phyloP scores from a whole-genome alignment of 2,113 vertebrate genomes.

The Bufo gargarizans region DNA sequence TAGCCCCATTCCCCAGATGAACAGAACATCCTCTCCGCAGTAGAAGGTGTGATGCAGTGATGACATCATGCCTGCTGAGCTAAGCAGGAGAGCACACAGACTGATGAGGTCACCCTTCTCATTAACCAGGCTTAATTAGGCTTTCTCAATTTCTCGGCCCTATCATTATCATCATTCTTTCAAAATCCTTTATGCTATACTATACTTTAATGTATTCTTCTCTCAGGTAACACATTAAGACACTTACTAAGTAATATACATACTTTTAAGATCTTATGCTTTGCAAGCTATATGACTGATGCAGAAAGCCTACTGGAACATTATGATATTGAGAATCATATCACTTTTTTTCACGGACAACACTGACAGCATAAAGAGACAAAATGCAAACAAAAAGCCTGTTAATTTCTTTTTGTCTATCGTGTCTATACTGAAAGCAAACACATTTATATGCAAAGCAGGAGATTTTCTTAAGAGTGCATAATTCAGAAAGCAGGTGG shows the following conservation, averaged over 20 bases:
- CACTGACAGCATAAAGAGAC: not conserved
- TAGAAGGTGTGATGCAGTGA: too few species aligned
- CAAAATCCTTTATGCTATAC: too few species aligned
- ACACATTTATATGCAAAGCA: conserved; percentile 35
- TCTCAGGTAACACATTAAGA: not conserved
- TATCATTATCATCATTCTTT: too few species aligned
- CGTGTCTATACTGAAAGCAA: conserved; percentile 10
- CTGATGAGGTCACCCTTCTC: too few species aligned
- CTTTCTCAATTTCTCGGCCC: too few species aligned
- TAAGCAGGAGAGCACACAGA: too few species aligned
- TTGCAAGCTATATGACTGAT: not conserved
- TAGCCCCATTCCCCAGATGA: too few species aligned
- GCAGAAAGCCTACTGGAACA: not conserved
- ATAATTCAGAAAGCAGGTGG: conserved; percentile 19
- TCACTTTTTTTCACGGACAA: not conserved
- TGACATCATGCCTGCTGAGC: too few species aligned
- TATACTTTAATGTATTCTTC: not conserved
- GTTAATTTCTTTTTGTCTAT: conserved; percentile 7
- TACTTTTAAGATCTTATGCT: not conserved
- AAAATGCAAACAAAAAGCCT: conserved; percentile 16
- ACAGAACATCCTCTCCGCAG: too few species aligned
- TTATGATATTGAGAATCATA: not conserved
- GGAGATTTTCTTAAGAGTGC: conserved; percentile 5
- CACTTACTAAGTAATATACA: not conserved
- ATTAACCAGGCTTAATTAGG: too few species aligned